Evolutionary conservation across 1,140 invertebrate genomes (phyloP), one percentile per base, ranked within the genome.

Genomic region (Nomia melanderi): DNA sequence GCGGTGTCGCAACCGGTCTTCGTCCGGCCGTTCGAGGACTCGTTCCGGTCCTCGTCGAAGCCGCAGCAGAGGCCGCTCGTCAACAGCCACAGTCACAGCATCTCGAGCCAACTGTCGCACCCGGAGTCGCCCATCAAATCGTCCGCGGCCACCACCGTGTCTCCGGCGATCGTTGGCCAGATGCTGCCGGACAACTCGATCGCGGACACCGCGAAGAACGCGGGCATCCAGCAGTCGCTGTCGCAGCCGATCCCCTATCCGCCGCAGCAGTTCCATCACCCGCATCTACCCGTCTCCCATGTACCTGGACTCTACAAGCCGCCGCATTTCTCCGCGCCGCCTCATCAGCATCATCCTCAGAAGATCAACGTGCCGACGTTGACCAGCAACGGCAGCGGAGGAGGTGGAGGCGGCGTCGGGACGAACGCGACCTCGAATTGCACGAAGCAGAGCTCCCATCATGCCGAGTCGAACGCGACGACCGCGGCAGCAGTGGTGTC

Each of bases 21-120:
- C 73, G 92, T 93, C 7, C 85, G 92, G n/a, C 92, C 92, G 2
- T 93, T 93, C 65, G 92, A 93, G 71, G 92, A 93, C 69, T 91
- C 88, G 6, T 91, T 92, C 69, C 83, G 90, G 27, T 79, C 88
- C 9, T 77, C 88, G 36, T 84, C 89, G n/a, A 88, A 87, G 27
- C 82, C 87, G 6, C 87, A 87, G n/a, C 86, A 88, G 2, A 81
- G 87, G 67, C 78, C 86, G 5, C 64, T 89, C 20, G 54, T 84
- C 8, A 88, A 86, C 72, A 87, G 71, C 80, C 89, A 79, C 7
- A 88, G 79, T 82, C 83, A 88, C 39, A 87, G 72, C 27, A 84
- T 88, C 71, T 56, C 78, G 12, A 90, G 82, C 75, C 87, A 89
- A 23, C 84, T 88, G n/a, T 82, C 81, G 25, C 85, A 88, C 63